Conservation (phyloP, 2,888 invertebrate species). For the Trachelus stipa region DNA sequence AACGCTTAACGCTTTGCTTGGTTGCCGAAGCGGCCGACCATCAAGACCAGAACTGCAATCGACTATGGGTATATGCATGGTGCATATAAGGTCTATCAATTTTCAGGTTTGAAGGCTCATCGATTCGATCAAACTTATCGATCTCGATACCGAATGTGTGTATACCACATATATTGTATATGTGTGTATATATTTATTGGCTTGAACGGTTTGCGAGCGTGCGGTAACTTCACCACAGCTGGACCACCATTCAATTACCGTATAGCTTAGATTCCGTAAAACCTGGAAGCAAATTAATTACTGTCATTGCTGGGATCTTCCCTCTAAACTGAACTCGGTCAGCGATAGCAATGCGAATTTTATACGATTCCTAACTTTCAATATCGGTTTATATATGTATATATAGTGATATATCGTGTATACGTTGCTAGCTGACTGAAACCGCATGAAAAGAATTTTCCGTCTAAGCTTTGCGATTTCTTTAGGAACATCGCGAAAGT, state of each 20-base stretch:
- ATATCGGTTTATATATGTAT: too few relatives aligned
- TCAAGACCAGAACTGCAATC: neutral
- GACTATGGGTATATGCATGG: neutral
- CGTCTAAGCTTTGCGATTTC: neutral
- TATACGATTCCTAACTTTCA: too few relatives aligned
- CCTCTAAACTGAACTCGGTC: neutral
- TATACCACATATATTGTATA: neutral
- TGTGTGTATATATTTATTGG: neutral
- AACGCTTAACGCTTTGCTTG: neutral
- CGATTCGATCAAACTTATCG: neutral
- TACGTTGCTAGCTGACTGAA: neutral
- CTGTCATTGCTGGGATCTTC: neutral
- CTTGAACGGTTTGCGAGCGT: neutral
- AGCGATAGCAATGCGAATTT: neutral
- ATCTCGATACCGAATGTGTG: neutral
- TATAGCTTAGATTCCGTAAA: slow-evolving; percentile 8
- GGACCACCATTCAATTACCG: slow-evolving; percentile 43
- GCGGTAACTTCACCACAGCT: neutral
- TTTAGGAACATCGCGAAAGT: neutral
- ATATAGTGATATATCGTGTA: neutral
- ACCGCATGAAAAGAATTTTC: neutral
- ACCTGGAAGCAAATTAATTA: neutral
- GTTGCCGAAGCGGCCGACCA: neutral
- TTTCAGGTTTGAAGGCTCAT: neutral
- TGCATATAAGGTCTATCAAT: neutral